Evolutionary conservation across 2,113 vertebrate genomes (phyloP), one percentile per base, ranked within the genome.

Genomic region (Synchiropus splendidus): DNA sequence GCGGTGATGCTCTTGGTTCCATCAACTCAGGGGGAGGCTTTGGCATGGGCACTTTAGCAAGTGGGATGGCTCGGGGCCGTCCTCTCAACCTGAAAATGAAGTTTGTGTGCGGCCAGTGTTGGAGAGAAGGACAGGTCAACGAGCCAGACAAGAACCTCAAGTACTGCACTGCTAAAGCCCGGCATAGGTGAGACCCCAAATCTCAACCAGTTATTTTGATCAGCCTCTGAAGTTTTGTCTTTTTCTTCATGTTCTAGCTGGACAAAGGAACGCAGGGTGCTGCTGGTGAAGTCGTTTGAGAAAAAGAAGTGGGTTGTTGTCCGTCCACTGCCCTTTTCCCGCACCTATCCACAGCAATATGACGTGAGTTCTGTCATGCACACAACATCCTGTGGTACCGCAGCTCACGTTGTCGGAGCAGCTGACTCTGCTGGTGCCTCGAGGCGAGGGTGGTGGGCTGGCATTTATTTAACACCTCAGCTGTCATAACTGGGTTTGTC

Each of bases 291-390:
- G 86, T 98, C 94, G 11, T 94, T 92, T 70, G 89, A 95, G 67
- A 97, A 97, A 78, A 94, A 91, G 80, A 99, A 97, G 61, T 99
- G 94, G 95, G 92, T 97, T 32, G 90, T 92, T 0, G 92, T 97
- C 60, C 88, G 95, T 41, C 92, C 95, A 0, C 79, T 97, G 57
- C 95, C 95, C 1, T 95, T 94, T 64, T 92, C 92, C 16, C 90
- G 89, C 50, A 92, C 87, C 54, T 96, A 97, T 74, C 95, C 95
- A 10, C 93, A 96, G 80, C 93, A 97, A 74, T 97, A 99, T 5
- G 95, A 99, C 0, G 95, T 98, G 74, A 92, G 92, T 40, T 1
- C 14, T 18, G 15, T 8, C 15, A 10, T 17, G 1, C 5, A 16
- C 15, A 3, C 2, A 10, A 10, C 0, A 11, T 17, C 9, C 16